Conservation (phyloP, 1,140 invertebrate genomes). For the Cherax quadricarinatus region DNA sequence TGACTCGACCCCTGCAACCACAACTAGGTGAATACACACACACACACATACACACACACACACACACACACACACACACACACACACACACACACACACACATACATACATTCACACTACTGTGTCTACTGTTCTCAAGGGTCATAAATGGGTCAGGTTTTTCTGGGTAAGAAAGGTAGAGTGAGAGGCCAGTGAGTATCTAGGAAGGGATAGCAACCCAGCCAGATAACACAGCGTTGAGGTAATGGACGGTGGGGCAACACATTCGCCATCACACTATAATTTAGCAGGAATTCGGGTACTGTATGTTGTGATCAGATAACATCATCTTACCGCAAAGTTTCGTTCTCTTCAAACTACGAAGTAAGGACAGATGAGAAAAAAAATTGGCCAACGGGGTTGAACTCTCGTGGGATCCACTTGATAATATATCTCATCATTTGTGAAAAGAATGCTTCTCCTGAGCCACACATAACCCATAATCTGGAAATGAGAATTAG, state of each 20-base stretch:
- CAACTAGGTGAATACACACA: too few species aligned
- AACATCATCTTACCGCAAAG: slow-evolving; percentile 38
- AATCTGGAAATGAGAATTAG: too few species aligned
- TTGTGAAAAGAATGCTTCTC: background rate
- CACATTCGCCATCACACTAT: slow-evolving; percentile 43
- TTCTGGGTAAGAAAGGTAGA: too few species aligned
- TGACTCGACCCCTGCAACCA: too few species aligned
- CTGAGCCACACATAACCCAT: background rate
- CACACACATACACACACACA: too few species aligned
- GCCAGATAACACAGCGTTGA: slow-evolving; percentile 9
- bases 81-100: too few species aligned
- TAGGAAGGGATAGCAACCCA: background rate
- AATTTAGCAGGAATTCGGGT: slow-evolving; percentile 63
- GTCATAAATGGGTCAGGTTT: too few species aligned
- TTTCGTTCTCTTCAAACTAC: slow-evolving; percentile 32
- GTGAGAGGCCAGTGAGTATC: too few species aligned
- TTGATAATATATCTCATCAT: background rate
- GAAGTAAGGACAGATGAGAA: slow-evolving; percentile 17
- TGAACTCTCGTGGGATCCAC: background rate
- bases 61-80: too few species aligned
- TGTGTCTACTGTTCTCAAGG: too few species aligned
- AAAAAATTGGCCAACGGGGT: background rate
- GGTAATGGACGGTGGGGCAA: slow-evolving; percentile 47
- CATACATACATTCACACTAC: too few species aligned
- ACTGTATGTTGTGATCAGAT: slow-evolving; percentile 60